Base-by-base conservation (phyloP, 2,888 invertebrate species). In the Agapostemon virescens region DNA sequence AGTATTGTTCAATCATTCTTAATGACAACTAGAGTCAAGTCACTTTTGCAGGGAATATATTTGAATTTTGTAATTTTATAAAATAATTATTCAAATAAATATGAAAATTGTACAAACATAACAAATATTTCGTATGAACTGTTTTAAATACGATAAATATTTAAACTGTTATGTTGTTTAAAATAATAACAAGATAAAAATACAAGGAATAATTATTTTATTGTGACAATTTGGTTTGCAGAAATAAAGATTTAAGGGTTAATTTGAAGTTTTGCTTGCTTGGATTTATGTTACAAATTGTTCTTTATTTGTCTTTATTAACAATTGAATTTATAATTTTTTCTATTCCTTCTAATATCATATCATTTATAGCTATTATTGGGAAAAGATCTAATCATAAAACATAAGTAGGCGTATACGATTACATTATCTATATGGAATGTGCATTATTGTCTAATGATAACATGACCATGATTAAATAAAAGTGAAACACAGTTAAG, bases 361-460 rank as follows among this genome's bases (percentile, higher is more conserved):
- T 45, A n/a, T 38, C 11, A 52, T 68, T 68, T 30, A n/a, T 68
- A 69, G 5, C 61, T 17, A 71, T 49, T 5, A 20, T 66, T 20
- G 23, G 72, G 66, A 55, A 71, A 74, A 73, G 69, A 77, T 82
- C 58, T 85, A 69, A 79, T 79, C 61, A 33, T 36, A 74, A 36
- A 78, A 42, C 68, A 74, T 77, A 80, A 63, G 71, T 82, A 77
- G 81, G 81, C 78, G 79, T 81, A 45, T 72, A 17, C 61, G 86
- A 84, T 73, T 77, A 63, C 67, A 30, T 69, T 81, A 83, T 77
- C 52, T 75, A 15, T 42, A 55, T 42, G 61, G 4, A 61, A 42
- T 42, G 15, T 74, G 55, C 13, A 20, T 33, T 58, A 23, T 64
- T 30, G 38, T 81, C 69, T 26, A 30, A 13, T 42, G 38, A 45